Base-by-base conservation (phyloP, 2,888 invertebrate genomes). In the Diabrotica balteata region DNA sequence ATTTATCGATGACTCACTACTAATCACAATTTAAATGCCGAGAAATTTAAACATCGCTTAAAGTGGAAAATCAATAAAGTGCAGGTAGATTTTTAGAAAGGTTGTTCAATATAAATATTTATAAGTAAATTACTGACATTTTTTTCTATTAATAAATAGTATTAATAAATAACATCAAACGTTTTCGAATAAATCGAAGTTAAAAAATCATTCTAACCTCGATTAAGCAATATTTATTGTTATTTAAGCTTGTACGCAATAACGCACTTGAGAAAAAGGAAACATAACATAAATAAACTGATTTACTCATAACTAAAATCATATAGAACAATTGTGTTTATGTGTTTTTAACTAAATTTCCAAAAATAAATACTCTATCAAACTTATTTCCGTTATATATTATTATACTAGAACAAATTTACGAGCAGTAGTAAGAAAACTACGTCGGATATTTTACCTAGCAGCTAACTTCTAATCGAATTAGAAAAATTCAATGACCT, bases 401-500 rank as follows among this genome's bases (percentile, higher is more conserved):
- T 17, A 17, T 22, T 44, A 11, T 44, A 57, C 45, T 45, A 44
- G 8, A 8, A 45, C 4, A 43, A 42, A 10, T 9, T 47, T 57
- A 42, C 10, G 11, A 63, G 17, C 44, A 17, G 9, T 32, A n/a
- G n/a, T 7, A 53, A 9, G 32, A 22, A 4, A 53, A 53, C 44
- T 53, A 45, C 61, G 52, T 17, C 61, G 46, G 53, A 53, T 51
- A 44, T 55, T 55, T 63, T 50, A 17, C 51, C 44, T 57, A 55
- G 54, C 17, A 17, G 57, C 44, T 17, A 62, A 46, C 49, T 11
- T 62, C 58, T 69, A 59, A 52, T 54, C 44, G 17, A 63, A 65
- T 65, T 62, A 69, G 46, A 70, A 77, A 77, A 75, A 76, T 73
- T 68, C 69, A 73, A 68, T 79, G 79, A 80, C 79, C 78, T 77